Conservation (phyloP, 1,140 invertebrate genomes). For the Drosophila bifasciata region DNA sequence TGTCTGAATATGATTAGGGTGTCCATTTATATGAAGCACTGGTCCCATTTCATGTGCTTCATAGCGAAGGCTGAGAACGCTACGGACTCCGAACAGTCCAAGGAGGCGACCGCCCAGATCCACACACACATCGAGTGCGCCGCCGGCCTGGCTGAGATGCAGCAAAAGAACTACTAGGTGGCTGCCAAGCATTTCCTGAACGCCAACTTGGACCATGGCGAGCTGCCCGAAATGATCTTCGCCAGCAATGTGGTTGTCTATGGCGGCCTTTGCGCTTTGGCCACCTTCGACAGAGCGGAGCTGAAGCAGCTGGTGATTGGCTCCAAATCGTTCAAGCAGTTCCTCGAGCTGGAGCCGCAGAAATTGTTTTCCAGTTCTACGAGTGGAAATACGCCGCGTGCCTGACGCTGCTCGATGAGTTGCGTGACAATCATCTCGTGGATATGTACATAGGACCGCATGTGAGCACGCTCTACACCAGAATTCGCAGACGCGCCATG, state of each 20-base stretch:
- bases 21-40: conserved; percentile 97
- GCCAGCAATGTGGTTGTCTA: conserved; percentile 98
- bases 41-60: conserved; percentile 98
- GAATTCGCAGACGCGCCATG: conserved; percentile 97
- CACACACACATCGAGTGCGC: conserved; percentile 96
- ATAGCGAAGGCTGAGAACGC: conserved; percentile 98
- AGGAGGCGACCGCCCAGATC: conserved; percentile 91
- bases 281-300: conserved; percentile 97
- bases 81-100: conserved; percentile 92
- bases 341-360: conserved; percentile 99
- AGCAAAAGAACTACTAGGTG: conserved; percentile 96
- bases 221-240: conserved; percentile 96
- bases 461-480: conserved; percentile 95
- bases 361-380: conserved; percentile 99
- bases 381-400: conserved; percentile 99
- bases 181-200: conserved; percentile 97
- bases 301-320: conserved; percentile 98
- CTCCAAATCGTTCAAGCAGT: conserved; percentile 98
- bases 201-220: conserved; percentile 97
- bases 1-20: conserved; percentile 99
- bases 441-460: conserved; percentile 99
- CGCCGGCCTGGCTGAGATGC: conserved; percentile 96
- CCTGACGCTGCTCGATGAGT: conserved; percentile 96
- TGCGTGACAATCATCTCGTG: conserved; percentile 97
- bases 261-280: conserved; percentile 97